Base-by-base conservation (phyloP, 2,888 invertebrate genomes). In the Therioaphis trifolii region DNA sequence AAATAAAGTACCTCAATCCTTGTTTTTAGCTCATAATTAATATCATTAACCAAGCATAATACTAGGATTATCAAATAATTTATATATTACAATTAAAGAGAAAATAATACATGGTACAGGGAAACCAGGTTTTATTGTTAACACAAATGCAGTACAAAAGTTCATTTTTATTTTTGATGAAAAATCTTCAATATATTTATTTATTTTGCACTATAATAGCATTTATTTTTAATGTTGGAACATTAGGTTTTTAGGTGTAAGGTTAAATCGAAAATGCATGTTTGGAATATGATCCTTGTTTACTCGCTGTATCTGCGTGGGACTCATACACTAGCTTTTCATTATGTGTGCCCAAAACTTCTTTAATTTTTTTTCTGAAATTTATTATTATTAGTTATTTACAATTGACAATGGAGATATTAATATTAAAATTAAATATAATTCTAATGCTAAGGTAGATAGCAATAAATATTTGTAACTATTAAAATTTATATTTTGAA, bases 311-410 rank as follows among this genome's bases (percentile, higher is more conserved):
- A 58, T 85, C 85, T 43, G 46, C 46, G 12, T 85, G 85, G 24
- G 79, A 27, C 63, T 85, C 85, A 69, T 85, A 85, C 5, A 74
- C 63, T 11, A 85, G 49, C 52, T 84, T 84, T 63, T 79, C 72
- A 58, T 85, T 84, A 35, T 52, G 27, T 4, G 40, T 27, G n/a
- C 85, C 75, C 61, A 69, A 55, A 24, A 85, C 72, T 58, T 84
- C 71, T 71, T 85, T 85, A 18, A 85, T 75, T 74, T 85, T 85
- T 27, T 43, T 72, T 18, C 85, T 85, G 63, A 35, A 85, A 85
- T 68, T n/a, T 29, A 14, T 27, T 71, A 63, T 43, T n/a, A 35
- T 35, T 5, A 35, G 7, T 35, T n/a, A n/a, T n/a, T n/a, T 35
- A 35, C 35, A 35, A 35, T 35, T 35, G 35, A 35, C 7, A 35